Percentiles rank a stretch among this genome's conserved stretches.
Conservation (phyloP, 2,113 vertebrate species). For the Spheniscus mendiculus region DNA sequence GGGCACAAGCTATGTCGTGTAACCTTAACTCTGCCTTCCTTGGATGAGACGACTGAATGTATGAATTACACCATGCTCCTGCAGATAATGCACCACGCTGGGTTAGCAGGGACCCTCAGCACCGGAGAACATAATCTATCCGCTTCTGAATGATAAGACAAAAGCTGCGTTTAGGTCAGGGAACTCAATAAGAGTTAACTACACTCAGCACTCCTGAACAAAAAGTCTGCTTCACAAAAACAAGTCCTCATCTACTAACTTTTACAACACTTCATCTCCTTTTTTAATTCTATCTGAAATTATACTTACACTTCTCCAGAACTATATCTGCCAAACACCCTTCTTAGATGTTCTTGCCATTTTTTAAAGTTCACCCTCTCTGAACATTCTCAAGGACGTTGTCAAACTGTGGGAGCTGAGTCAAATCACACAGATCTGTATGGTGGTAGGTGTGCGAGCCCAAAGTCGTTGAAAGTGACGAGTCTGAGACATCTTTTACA, state of each 20-base stretch:
- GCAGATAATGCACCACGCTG: neutral
- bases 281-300: neutral
- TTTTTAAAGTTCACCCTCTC: neutral
- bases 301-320: neutral
- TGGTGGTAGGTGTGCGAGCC: neutral
- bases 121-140: neutral
- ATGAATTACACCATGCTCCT: neutral
- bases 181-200: neutral
- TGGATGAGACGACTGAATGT: neutral
- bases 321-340: neutral
- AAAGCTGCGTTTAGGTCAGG: neutral
- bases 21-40: neutral
- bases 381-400: neutral
- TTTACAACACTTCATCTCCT: neutral
- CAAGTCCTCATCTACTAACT: neutral
- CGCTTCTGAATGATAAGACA: neutral
- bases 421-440: neutral
- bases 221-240: neutral
- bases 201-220: neutral
- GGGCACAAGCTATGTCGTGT: neutral
- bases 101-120: neutral
- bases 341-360: neutral
- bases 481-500: neutral
- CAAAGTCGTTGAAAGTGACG: neutral
- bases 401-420: neutral